Conservation (phyloP, 2,888 invertebrate genomes). For the Andrena minutula region DNA sequence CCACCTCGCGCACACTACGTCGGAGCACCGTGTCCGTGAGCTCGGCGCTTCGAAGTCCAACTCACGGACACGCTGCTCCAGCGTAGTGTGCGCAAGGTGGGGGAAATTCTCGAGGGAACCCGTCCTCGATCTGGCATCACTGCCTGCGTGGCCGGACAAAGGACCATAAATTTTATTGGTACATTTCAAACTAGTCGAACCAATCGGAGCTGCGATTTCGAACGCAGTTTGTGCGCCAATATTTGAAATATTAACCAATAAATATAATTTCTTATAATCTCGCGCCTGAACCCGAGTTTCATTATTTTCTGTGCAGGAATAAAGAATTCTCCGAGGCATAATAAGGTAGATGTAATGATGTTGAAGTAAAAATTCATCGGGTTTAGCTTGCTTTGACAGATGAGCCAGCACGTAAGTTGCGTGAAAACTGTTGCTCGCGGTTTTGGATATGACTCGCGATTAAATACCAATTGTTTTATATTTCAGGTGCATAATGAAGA, state of each 20-base stretch:
- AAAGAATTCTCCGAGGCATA: not conserved
- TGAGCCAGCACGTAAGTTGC: slow-evolving; percentile 30
- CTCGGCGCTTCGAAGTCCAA: too few relatives aligned
- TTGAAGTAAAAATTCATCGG: not conserved
- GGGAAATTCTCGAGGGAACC: too few relatives aligned
- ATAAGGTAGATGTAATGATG: not conserved
- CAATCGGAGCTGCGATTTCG: slow-evolving; percentile 1
- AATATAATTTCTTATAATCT: not conserved
- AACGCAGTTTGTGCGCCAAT: not conserved
- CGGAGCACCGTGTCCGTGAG: too few relatives aligned
- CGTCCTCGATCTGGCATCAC: too few relatives aligned
- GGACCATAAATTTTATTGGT: not conserved
- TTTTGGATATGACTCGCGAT: not conserved
- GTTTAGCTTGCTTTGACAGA: slow-evolving; percentile 3
- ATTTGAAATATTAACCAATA: not conserved
- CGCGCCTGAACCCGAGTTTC: too few relatives aligned
- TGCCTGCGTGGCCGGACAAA: too few relatives aligned
- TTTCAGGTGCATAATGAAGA: slow-evolving; percentile 60
- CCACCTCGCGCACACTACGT: too few relatives aligned
- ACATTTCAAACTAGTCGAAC: not conserved
- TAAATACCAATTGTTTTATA: not conserved
- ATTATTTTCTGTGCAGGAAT: not conserved
- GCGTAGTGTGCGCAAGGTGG: too few relatives aligned
- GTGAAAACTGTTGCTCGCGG: not conserved
- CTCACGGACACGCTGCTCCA: too few relatives aligned